phyloP scores from a whole-genome alignment of 2,113 vertebrate species.

The Erpornis zantholeuca region DNA sequence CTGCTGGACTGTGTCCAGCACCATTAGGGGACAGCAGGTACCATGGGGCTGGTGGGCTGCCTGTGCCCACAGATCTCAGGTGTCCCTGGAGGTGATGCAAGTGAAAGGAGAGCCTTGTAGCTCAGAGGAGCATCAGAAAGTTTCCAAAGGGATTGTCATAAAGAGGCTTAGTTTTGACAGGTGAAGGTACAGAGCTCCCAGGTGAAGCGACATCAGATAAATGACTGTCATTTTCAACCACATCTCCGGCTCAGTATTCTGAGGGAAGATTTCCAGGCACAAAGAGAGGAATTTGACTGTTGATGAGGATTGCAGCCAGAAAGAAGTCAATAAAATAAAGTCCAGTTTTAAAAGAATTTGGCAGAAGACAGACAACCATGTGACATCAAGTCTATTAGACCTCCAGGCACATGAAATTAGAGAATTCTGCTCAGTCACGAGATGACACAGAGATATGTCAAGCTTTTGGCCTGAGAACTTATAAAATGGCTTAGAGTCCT shows the following conservation, averaged over 20 bases:
- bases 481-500: constrained; percentile 13
- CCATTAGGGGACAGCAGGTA: background rate
- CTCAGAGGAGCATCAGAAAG: background rate
- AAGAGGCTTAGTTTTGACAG: constrained; percentile 36
- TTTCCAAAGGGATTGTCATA: background rate
- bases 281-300: background rate
- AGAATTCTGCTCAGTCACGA: background rate
- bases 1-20: background rate
- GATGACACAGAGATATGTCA: background rate
- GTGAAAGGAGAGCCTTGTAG: background rate
- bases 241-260: background rate
- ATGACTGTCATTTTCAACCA: background rate
- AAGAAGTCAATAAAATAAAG: background rate
- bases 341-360: constrained; percentile 22
- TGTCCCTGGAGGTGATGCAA: background rate
- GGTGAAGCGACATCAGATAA: constrained; percentile 14
- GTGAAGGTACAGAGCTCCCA: background rate
- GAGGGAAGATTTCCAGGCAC: background rate
- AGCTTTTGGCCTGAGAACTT: background rate
- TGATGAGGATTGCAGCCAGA: background rate
- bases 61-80: background rate
- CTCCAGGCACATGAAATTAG: background rate
- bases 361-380: background rate
- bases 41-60: background rate
- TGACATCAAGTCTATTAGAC: constrained; percentile 18